phyloP scores from a whole-genome alignment of 2,888 invertebrate genomes.

The Drosophila seclusa region DNA sequence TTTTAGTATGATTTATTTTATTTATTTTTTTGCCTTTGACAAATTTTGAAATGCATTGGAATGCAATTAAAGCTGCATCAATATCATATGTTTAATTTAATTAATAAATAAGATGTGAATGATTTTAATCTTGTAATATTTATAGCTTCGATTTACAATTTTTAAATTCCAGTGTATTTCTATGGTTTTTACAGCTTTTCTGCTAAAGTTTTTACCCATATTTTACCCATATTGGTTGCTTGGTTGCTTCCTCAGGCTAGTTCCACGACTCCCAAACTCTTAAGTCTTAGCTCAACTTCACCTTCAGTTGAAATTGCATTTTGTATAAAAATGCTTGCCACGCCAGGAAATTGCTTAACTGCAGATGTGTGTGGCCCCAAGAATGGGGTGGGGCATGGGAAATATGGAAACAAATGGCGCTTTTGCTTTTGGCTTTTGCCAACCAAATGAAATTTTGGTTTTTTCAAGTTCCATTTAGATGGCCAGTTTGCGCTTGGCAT shows the following conservation, averaged over 20 bases:
- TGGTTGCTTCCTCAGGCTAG: slow-evolving; percentile 5
- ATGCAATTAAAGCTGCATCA: not conserved
- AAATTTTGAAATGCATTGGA: not conserved
- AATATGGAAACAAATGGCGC: slow-evolving; percentile 77
- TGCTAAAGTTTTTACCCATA: slow-evolving; percentile 58
- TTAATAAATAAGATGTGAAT: not conserved
- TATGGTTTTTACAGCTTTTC: slow-evolving; percentile 50
- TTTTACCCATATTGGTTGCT: slow-evolving; percentile 42
- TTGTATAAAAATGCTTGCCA: slow-evolving; percentile 66
- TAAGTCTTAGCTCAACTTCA: slow-evolving; percentile 61
- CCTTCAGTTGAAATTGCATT: slow-evolving; percentile 72
- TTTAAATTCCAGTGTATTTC: not conserved
- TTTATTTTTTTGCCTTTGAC: not conserved
- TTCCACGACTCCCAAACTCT: slow-evolving; percentile 7
- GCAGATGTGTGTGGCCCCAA: not conserved
- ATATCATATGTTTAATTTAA: not conserved
- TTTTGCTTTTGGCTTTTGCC: slow-evolving; percentile 56
- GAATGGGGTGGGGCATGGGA: slow-evolving; percentile 17
- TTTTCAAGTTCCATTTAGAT: slow-evolving; percentile 30
- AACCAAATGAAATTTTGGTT: slow-evolving; percentile 48
- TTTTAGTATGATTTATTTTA: not conserved
- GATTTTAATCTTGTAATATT: not conserved
- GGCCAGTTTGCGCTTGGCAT: slow-evolving; percentile 8
- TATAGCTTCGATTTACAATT: not conserved
- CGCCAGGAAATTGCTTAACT: slow-evolving; percentile 42